Conservation (phyloP, 30 jellyfish, hydroid and myxozoan species). For the Catostylus mosaicus region DNA sequence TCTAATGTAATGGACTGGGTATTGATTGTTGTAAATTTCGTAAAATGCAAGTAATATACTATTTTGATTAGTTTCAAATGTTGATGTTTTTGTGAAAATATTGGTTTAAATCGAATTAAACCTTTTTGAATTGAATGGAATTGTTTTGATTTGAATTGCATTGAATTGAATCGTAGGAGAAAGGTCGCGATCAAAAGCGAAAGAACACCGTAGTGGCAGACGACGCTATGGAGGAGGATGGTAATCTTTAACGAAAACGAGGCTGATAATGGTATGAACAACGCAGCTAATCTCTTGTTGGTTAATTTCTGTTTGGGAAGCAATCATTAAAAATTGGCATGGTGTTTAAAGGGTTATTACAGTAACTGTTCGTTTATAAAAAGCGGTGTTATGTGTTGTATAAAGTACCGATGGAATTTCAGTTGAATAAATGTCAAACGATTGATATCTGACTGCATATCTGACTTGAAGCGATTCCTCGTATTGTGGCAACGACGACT, state of each 20-base stretch:
- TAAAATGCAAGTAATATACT: too few species aligned
- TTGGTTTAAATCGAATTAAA: too few species aligned
- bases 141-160: too few species aligned
- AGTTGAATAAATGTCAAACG: background rate
- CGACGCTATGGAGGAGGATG: slow-evolving; percentile 24
- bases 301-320: slow-evolving; percentile 13
- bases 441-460: background rate
- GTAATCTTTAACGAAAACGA: slow-evolving; percentile 19
- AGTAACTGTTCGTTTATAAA: background rate
- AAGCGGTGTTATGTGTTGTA: background rate
- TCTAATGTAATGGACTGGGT: too few species aligned
- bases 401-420: background rate
- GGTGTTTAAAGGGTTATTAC: background rate
- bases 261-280: slow-evolving; percentile 17
- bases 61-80: too few species aligned
- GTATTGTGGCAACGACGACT: background rate
- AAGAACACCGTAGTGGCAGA: slow-evolving; percentile 1
- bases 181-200: slow-evolving; percentile 30
- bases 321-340: background rate
- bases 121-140: too few species aligned
- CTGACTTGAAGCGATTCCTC: background rate
- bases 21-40: too few species aligned
- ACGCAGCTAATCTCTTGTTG: slow-evolving; percentile 22
- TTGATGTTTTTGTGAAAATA: too few species aligned
- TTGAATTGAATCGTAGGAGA: slow-evolving; percentile 30